Base-by-base conservation (phyloP, 2,888 invertebrate species). In the Mimachlamys varia region DNA sequence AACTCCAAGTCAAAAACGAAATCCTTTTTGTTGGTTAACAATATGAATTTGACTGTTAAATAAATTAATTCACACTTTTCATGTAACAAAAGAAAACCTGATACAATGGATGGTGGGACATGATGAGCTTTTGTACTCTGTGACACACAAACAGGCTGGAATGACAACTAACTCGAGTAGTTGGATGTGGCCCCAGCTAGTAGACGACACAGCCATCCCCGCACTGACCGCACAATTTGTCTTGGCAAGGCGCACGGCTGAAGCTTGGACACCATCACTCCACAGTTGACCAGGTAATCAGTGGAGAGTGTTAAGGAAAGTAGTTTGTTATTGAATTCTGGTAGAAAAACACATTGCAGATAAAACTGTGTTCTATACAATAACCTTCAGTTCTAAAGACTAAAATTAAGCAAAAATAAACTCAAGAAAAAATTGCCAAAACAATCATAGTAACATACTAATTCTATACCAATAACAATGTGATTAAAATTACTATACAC, bases 241-340 rank as follows among this genome's bases (percentile, higher is more conserved):
- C 95, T 94, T 37, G 96, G 96, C 76, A 96, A 93, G n/a, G 96
- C 95, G 93, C 96, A 96, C 0, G 96, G 96, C 92, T 96, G 96
- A 53, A 96, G 93, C 91, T 95, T 96, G 89, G 95, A 93, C 89
- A 96, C 90, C 33, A 95, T 87, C 27, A 94, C 92, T 58, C 96
- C 95, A 92, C 96, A 95, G 88, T 96, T 95, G 88, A 95, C 94
- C 89, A 96, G 92, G 92, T 96, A 96, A 93, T 96, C 96, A 94
- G 95, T 96, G 91, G 27, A 62, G n/a, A 38, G 19, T 37, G 94
- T 95, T 93, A 95, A 95, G 95, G 95, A 94, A 92, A 91, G 91
- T 38, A 89, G 37, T 38, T 5, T n/a, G 88, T n/a, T 58, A 5
- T 44, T 44, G 44, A 44, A 44, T 3, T 44, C 7, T 44, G 44